phyloP scores from a whole-genome alignment of 2,113 vertebrate genomes.

The Chloroceryle aenea region DNA sequence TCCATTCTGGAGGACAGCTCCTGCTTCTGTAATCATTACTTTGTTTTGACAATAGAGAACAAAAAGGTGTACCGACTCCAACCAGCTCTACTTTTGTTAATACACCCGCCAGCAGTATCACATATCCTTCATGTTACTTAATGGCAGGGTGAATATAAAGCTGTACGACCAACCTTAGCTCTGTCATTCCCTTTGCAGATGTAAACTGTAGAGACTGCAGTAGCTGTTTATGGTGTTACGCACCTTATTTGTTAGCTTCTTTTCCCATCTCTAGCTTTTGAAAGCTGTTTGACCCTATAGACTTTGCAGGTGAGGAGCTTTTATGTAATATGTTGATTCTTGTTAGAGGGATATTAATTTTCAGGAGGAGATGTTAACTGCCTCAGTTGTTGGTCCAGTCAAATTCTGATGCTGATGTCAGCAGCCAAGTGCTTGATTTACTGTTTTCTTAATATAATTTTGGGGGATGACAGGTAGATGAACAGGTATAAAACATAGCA shows the following conservation, averaged over 20 bases:
- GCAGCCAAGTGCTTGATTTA: neutral
- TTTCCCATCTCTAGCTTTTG: neutral
- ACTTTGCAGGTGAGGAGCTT: neutral
- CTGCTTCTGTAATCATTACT: neutral
- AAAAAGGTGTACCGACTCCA: neutral
- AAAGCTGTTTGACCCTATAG: conserved; percentile 15
- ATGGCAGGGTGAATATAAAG: neutral
- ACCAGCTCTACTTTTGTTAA: neutral
- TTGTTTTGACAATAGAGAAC: neutral
- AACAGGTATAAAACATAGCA: neutral
- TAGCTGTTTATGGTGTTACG: neutral
- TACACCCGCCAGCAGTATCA: neutral
- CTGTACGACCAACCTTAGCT: neutral
- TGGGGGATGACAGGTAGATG: neutral
- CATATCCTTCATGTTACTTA: neutral
- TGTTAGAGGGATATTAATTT: conserved; percentile 17
- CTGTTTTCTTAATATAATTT: neutral
- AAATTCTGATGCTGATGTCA: neutral
- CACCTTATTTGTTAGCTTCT: neutral
- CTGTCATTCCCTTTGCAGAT: neutral
- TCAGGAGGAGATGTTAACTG: conserved; percentile 26
- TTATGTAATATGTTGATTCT: neutral
- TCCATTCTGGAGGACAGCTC: neutral
- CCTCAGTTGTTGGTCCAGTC: neutral
- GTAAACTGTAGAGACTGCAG: neutral